Conservation (phyloP, 2,113 vertebrate species). For the Scatophagus argus region DNA sequence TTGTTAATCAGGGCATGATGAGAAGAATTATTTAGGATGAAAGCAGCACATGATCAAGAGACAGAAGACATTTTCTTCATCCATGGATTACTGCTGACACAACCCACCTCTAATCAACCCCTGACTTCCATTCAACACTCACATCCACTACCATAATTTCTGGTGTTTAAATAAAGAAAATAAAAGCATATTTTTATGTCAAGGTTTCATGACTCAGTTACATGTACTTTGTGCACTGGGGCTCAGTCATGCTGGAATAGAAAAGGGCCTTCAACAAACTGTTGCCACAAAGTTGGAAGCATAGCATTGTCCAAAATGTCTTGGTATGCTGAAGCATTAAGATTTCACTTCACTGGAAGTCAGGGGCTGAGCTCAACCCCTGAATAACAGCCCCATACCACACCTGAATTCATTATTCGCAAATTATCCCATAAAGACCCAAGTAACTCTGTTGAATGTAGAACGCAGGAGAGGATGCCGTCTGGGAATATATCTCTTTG, state of each 20-base stretch:
- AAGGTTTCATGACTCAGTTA: slow-evolving; percentile 8
- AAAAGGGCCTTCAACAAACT: too few relatives aligned
- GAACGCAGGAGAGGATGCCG: slow-evolving; percentile 9
- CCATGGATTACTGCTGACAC: slow-evolving; percentile 14
- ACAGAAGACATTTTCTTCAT: slow-evolving; percentile 22
- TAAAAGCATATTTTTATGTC: background rate
- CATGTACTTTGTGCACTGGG: too few relatives aligned
- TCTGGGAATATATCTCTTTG: slow-evolving; percentile 4
- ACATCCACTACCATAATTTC: background rate
- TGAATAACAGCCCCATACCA: too few relatives aligned
- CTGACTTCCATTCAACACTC: slow-evolving; percentile 10
- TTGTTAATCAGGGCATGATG: slow-evolving; percentile 68
- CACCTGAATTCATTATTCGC: too few relatives aligned
- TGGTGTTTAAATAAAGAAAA: background rate
- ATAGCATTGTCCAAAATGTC: too few relatives aligned
- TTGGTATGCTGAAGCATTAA: too few relatives aligned
- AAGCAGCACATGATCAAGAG: slow-evolving; percentile 37
- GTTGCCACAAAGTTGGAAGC: too few relatives aligned
- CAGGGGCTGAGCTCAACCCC: too few relatives aligned
- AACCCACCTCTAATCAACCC: slow-evolving; percentile 14
- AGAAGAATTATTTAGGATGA: slow-evolving; percentile 61
- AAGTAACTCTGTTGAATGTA: background rate
- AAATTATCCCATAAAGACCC: background rate
- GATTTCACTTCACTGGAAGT: too few relatives aligned
- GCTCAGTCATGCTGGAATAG: too few relatives aligned